Evolutionary conservation across 1,140 invertebrate genomes (phyloP).

Genomic region (Macrotrachela quadricornifera): DNA sequence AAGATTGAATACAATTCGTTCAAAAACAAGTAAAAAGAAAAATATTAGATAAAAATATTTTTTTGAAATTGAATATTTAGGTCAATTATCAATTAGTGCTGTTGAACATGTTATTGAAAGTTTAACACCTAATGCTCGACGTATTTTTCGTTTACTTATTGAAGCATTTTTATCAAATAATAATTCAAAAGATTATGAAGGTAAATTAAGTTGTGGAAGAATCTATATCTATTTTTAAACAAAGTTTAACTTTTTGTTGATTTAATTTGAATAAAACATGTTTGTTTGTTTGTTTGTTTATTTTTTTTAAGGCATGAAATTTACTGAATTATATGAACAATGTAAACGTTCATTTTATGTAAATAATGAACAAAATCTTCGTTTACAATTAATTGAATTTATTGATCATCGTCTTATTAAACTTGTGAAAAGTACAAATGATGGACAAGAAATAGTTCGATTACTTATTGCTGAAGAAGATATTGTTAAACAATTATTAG

Average conservation of each 20-base stretch:
- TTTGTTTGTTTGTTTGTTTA: too few species aligned
- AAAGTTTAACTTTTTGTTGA: not conserved
- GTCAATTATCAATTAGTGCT: slow-evolving; percentile 55
- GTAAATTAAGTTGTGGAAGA: slow-evolving; percentile 31
- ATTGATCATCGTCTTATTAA: slow-evolving; percentile 70
- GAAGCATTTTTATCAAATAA: slow-evolving; percentile 51
- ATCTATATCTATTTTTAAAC: not conserved
- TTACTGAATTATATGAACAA: slow-evolving; percentile 57
- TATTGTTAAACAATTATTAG: too few species aligned
- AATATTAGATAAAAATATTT: too few species aligned
- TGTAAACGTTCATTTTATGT: slow-evolving; percentile 66
- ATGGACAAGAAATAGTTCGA: not conserved
- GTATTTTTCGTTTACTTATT: slow-evolving; percentile 58
- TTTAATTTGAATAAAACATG: not conserved
- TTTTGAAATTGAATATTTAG: slow-evolving; percentile 22
- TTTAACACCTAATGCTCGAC: slow-evolving; percentile 60
- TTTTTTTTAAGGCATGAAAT: slow-evolving; percentile 47
- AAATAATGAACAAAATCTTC: slow-evolving; percentile 60
- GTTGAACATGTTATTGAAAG: slow-evolving; percentile 65
- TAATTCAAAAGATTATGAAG: slow-evolving; percentile 46
- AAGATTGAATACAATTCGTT: too few species aligned
- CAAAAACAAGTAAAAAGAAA: too few species aligned
- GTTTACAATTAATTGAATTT: slow-evolving; percentile 73
- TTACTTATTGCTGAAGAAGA: not conserved
- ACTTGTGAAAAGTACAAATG: slow-evolving; percentile 33